Evolutionary conservation across 2,888 invertebrate genomes (phyloP), one percentile per base, ranked within the genome.

Genomic region (Ferdinandea cuprea): DNA sequence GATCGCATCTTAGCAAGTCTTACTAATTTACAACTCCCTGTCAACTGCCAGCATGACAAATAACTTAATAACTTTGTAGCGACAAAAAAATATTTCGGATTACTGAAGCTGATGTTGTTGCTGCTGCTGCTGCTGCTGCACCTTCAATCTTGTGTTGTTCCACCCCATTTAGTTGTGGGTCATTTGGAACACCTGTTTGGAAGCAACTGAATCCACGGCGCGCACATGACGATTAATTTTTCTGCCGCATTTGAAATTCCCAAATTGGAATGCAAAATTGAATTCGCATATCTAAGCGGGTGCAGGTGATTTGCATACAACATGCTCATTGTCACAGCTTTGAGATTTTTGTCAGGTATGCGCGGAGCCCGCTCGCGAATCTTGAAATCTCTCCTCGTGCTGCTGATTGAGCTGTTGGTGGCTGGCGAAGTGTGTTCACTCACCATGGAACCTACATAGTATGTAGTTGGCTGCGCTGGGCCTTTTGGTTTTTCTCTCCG

Each of bases 361-460:
- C 68, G 68, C n/a, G n/a, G n/a, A n/a, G n/a, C n/a, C n/a, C n/a
- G n/a, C 9, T 7, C 17, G 44, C 44, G 44, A 79, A 74, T 80
- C 69, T 63, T 56, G 74, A 63, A 74, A 71, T 71, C 74, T 76
- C 54, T 65, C 65, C 40, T 56, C 37, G 37, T n/a, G 8, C 9
- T 6, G 54, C 56, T 83, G 83, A 83, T 83, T 83, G 83, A 83
- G 83, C 73, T 78, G 83, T 83, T 68, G 77, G 78, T 78, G 72
- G n/a, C n/a, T n/a, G 77, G 77, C 77, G 40, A 6, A 48, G 52
- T 61, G 66, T 56, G 61, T 59, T 37, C 35, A 48, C 32, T 21
- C 6, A 19, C 32, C 13, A 21, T 46, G 61, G 13, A 32, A n/a
- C 37, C 32, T 6, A 6, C 13, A 40, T n/a, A n/a, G n/a, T n/a